Conservation (phyloP, 2,113 vertebrate genomes). For the Lepus europaeus region DNA sequence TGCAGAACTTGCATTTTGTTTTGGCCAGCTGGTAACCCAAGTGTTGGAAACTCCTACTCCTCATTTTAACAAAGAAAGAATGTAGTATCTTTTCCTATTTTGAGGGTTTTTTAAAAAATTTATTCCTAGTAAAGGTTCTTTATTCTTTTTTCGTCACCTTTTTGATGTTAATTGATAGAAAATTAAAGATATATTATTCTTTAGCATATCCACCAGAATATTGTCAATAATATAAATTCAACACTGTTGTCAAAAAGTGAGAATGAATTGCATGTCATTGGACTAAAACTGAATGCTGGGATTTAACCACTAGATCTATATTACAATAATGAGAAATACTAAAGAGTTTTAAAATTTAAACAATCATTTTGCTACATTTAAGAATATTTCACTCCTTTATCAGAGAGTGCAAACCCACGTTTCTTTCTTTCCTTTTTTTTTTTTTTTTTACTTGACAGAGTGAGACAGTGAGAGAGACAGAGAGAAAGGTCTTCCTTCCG, state of each 20-base stretch:
- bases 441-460: too few species aligned
- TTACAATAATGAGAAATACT: conserved; percentile 8
- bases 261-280: neutral
- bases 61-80: neutral
- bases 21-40: neutral
- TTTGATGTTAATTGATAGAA: conserved; percentile 27
- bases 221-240: conserved; percentile 30
- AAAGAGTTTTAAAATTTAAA: neutral
- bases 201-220: neutral
- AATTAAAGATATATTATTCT: conserved; percentile 35
- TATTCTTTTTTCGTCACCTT: neutral
- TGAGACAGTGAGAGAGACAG: too few species aligned
- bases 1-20: neutral
- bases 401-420: neutral
- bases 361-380: neutral
- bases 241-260: conserved; percentile 16
- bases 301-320: neutral
- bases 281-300: neutral
- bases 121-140: neutral
- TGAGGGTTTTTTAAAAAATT: neutral
- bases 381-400: conserved; percentile 13
- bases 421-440: too few species aligned
- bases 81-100: neutral
- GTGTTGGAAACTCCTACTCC: neutral
- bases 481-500: too few species aligned